Percentiles rank a stretch among this genome's conserved stretches.
Conservation (phyloP, 2,797 vertebrate species). For the Phrynocephalus forsythii region DNA sequence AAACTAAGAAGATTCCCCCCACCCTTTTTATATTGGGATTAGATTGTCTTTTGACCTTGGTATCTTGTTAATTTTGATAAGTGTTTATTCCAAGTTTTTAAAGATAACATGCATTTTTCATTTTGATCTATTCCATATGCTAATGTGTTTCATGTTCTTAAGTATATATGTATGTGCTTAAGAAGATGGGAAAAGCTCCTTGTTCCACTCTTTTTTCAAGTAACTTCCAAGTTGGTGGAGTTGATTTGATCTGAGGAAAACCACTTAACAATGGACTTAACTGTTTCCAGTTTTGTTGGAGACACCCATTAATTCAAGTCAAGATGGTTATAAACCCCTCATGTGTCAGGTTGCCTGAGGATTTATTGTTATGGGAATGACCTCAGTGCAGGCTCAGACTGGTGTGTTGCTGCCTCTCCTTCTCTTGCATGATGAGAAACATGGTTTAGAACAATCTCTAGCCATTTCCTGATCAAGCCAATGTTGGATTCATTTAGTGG, state of each 20-base stretch:
- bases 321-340: neutral
- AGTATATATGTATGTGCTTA: conserved; percentile 10
- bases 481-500: too few relatives aligned
- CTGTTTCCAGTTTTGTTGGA: conserved; percentile 8
- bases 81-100: conserved; percentile 59
- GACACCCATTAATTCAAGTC: neutral
- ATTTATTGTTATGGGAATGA: neutral
- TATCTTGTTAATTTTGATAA: conserved; percentile 63
- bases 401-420: too few relatives aligned
- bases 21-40: conserved; percentile 55
- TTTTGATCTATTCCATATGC: conserved; percentile 45
- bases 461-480: neutral
- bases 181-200: conserved; percentile 7
- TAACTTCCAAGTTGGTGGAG: conserved; percentile 30
- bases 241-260: conserved; percentile 56
- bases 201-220: conserved; percentile 47
- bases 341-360: neutral
- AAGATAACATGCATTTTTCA: conserved; percentile 22
- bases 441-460: neutral
- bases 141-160: conserved; percentile 54
- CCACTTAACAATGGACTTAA: conserved; percentile 2
- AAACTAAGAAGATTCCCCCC: conserved; percentile 44
- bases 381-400: neutral
- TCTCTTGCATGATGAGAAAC: neutral
- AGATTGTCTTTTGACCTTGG: conserved; percentile 59